A percentile compares a stretch with the other conserved stretches of the same genome.
Conservation (phyloP, 2,113 vertebrate species). For the Trichomycterus rosablanca region DNA sequence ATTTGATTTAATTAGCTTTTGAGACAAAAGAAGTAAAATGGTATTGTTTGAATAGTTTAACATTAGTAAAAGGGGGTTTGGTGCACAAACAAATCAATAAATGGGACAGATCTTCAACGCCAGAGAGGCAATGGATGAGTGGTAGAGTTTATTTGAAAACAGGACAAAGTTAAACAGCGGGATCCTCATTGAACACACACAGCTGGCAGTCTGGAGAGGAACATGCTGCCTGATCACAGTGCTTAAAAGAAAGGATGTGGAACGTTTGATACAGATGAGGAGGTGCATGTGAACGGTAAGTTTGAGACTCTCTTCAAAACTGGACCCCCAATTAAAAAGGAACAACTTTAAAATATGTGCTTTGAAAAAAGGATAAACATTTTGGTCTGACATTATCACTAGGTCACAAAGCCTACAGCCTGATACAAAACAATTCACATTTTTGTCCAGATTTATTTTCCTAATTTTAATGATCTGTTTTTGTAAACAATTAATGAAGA, state of each 20-base stretch:
- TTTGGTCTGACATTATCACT: too few species aligned
- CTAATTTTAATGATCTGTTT: too few species aligned
- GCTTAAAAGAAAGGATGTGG: background rate
- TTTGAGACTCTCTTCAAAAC: background rate
- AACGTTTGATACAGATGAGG: background rate
- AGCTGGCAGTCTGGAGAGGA: background rate
- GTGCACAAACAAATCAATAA: constrained; percentile 31
- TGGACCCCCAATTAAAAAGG: too few species aligned
- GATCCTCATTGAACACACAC: constrained; percentile 1
- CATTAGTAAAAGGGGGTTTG: background rate
- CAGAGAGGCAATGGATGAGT: background rate
- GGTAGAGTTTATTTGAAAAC: background rate
- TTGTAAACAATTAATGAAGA: too few species aligned
- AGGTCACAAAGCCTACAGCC: too few species aligned
- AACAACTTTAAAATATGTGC: too few species aligned
- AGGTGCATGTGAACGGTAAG: constrained; percentile 21
- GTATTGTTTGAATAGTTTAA: background rate
- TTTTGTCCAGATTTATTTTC: too few species aligned
- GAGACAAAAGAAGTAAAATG: background rate
- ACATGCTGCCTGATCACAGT: background rate
- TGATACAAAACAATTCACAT: too few species aligned
- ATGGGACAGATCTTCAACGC: background rate
- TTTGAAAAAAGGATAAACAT: too few species aligned
- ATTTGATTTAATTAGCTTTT: constrained; percentile 14
- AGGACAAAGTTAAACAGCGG: constrained; percentile 5